phyloP scores from a whole-genome alignment of 92 coral and sea anemone species.

The Metridium senile region DNA sequence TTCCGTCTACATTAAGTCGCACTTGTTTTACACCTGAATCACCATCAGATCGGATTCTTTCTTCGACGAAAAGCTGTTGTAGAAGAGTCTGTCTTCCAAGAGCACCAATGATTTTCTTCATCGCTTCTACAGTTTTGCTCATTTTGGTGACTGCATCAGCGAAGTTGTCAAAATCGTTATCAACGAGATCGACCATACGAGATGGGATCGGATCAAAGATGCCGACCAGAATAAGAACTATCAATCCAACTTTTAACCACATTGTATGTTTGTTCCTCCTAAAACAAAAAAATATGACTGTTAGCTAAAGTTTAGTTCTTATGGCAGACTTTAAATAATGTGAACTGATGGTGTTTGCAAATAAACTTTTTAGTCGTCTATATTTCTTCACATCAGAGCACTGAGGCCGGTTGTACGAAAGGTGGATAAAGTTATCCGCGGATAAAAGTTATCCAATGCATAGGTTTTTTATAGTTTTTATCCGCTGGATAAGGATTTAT shows the following conservation, averaged over 20 bases:
- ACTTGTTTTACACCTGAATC: conserved; percentile 79
- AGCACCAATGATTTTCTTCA: conserved; percentile 40
- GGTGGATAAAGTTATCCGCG: no score
- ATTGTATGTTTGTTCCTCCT: not conserved
- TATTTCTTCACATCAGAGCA: no score
- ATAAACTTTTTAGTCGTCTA: no score
- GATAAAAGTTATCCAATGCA: no score
- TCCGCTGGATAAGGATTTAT: no score
- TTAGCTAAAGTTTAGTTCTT: not conserved
- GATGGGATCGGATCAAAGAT: not conserved
- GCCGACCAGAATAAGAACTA: not conserved
- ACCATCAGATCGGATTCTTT: conserved; percentile 71
- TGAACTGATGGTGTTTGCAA: no score
- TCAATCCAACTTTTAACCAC: not conserved
- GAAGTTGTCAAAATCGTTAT: not conserved
- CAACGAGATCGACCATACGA: not conserved
- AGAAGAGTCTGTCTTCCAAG: conserved; percentile 68
- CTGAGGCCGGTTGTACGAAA: no score
- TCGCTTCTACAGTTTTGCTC: not conserved
- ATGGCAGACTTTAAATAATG: not conserved
- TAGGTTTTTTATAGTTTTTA: no score
- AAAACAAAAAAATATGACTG: not conserved
- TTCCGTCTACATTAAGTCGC: conserved; percentile 48
- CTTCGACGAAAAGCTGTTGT: conserved; percentile 66
- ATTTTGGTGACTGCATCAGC: not conserved